Evolutionary conservation across 2,888 invertebrate species (phyloP).

Genomic region (Synanthedon vespiformis): DNA sequence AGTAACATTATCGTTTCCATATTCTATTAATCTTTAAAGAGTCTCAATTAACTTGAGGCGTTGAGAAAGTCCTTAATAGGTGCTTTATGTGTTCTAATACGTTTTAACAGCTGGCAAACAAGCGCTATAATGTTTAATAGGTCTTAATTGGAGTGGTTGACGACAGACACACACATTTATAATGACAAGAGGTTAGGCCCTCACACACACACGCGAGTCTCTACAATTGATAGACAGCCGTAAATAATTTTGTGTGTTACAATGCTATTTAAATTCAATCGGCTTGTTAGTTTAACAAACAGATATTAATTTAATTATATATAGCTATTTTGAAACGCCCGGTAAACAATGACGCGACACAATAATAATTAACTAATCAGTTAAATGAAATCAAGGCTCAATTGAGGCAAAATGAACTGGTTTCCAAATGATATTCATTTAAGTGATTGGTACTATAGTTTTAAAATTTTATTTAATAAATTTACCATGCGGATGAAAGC

Average conservation of each 20-base stretch:
- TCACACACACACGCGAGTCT: not conserved
- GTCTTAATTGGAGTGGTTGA: constrained; percentile 40
- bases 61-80: constrained; percentile 46
- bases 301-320: constrained; percentile 3
- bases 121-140: constrained; percentile 43
- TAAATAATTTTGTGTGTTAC: constrained; percentile 17
- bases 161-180: constrained; percentile 2
- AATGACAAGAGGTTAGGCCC: no score
- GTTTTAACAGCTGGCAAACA: constrained; percentile 36
- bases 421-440: no score
- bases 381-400: no score
- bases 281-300: constrained; percentile 3
- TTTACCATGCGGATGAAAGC: no score
- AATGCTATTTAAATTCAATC: constrained; percentile 7
- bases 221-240: constrained; percentile 16
- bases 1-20: no score
- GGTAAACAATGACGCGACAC: no score
- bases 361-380: no score
- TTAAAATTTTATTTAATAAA: no score
- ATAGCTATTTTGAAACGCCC: not conserved
- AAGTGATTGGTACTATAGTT: no score
- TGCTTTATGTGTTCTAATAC: constrained; percentile 42
- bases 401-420: no score
- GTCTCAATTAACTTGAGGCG: constrained; percentile 29
- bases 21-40: not conserved